A percentile compares a stretch with the other conserved stretches of the same genome.
Evolutionary conservation across 2,113 vertebrate species (phyloP).

Genomic region (Platichthys flesus): DNA sequence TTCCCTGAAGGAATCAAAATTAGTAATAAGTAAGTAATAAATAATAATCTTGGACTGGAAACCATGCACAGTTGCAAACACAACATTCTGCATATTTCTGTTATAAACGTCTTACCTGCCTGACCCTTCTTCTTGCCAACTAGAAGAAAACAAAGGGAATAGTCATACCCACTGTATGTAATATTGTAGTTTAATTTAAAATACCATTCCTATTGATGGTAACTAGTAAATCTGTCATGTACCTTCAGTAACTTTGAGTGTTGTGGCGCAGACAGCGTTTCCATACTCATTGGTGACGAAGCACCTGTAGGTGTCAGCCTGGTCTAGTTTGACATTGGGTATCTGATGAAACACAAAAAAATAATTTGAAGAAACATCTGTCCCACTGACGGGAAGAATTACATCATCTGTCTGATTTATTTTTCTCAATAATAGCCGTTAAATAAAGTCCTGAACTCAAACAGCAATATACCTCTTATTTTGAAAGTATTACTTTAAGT

Average conservation of each 20-base stretch:
- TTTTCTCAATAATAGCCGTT: too few relatives aligned
- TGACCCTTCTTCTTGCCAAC: conserved; percentile 82
- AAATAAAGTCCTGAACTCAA: too few relatives aligned
- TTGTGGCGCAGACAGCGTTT: conserved; percentile 80
- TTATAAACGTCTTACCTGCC: conserved; percentile 40
- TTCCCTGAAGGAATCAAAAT: too few relatives aligned
- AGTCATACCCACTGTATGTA: background rate
- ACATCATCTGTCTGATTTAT: too few relatives aligned
- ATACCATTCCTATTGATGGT: too few relatives aligned
- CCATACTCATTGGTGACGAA: conserved; percentile 86
- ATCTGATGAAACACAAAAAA: conserved; percentile 77
- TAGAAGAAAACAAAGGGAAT: conserved; percentile 53
- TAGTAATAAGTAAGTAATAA: too few relatives aligned
- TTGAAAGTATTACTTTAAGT: too few relatives aligned
- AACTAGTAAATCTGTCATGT: conserved; percentile 10
- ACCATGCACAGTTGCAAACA: background rate
- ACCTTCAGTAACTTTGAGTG: conserved; percentile 88
- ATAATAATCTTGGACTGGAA: background rate
- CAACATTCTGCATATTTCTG: background rate
- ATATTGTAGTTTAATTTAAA: background rate
- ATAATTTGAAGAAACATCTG: background rate
- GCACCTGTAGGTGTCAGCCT: conserved; percentile 88
- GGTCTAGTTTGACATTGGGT: conserved; percentile 68
- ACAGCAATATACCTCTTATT: too few relatives aligned
- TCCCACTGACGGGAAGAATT: background rate